phyloP scores from a whole-genome alignment of 1,140 invertebrate genomes.

The Camponotus floridanus region DNA sequence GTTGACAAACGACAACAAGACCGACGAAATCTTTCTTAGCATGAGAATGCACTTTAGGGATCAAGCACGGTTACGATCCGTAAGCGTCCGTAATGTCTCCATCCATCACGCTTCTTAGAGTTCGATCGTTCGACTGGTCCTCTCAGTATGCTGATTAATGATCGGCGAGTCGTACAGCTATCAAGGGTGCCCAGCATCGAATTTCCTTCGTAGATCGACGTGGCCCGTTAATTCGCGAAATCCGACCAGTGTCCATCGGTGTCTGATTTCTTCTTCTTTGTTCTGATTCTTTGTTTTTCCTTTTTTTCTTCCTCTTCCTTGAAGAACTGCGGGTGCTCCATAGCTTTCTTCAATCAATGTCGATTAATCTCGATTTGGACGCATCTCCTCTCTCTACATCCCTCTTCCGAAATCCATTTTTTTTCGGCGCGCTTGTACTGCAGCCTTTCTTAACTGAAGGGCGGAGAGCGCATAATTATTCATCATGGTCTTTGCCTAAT shows the following conservation, averaged over 20 bases:
- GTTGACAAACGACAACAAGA: constrained; percentile 72
- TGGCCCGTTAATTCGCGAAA: constrained; percentile 69
- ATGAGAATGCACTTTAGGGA: constrained; percentile 73
- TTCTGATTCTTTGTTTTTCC: background rate
- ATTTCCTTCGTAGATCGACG: constrained; percentile 60
- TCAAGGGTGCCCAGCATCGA: constrained; percentile 53
- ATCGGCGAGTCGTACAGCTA: constrained; percentile 45
- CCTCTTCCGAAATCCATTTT: constrained; percentile 28
- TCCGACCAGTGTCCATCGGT: constrained; percentile 39
- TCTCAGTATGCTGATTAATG: constrained; percentile 71
- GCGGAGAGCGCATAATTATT: constrained; percentile 71
- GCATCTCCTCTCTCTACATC: constrained; percentile 50
- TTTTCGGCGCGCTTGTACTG: constrained; percentile 53
- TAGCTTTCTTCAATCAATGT: constrained; percentile 77
- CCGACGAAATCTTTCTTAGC: constrained; percentile 59
- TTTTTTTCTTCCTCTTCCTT: constrained; percentile 31
- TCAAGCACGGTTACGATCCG: constrained; percentile 51
- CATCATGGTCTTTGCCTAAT: constrained; percentile 74
- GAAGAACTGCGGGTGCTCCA: constrained; percentile 8
- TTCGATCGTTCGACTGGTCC: constrained; percentile 50
- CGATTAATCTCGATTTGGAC: constrained; percentile 79
- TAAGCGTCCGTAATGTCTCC: constrained; percentile 66
- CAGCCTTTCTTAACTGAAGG: constrained; percentile 49
- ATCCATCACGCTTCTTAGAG: constrained; percentile 71
- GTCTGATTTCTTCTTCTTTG: constrained; percentile 28